Evolutionary conservation across 1,140 invertebrate genomes (phyloP), one percentile per base, ranked within the genome.

Genomic region (Ladona fulva): DNA sequence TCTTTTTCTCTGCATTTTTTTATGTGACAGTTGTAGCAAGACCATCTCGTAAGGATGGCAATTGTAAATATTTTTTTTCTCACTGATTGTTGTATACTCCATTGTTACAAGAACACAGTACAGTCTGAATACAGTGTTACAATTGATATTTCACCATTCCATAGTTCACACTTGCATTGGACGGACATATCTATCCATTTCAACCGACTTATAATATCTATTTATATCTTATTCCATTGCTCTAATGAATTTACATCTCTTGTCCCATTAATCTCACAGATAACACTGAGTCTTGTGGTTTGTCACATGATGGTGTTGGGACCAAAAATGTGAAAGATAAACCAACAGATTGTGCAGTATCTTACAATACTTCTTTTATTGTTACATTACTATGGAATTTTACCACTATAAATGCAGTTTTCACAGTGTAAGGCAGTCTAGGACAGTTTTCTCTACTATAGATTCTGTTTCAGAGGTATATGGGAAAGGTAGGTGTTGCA

Each of bases 61-160:
- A 66, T 66, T 66, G 52, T 66, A 66, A 66, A 66, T 66, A 66
- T 66, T 66, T 66, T 66, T n/a, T 66, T 66, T 66, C 52, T 66
- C 52, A 66, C 52, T 66, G 52, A 66, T 66, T 66, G 52, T 66
- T 66, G 52, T 66, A 66, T 66, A 66, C 52, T 66, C 52, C 52
- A 66, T 66, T 66, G 52, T 66, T 66, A 66, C 52, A 66, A 66
- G n/a, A 66, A 66, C 52, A 66, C 52, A 66, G 52, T 66, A 66
- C 52, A 66, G 52, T 66, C 52, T 66, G 52, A 66, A 66, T 66
- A 66, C 52, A 66, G 52, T 66, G 52, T 66, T 66, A 66, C 52
- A 66, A 66, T 66, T 66, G 52, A 66, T 66, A 66, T 66, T 66
- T 66, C 52, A 12, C 52, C 52, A 66, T 66, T 66, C 52, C 52